Evolutionary conservation across 2,113 vertebrate genomes (phyloP), one percentile per base, ranked within the genome.

Genomic region (Gallinago jamesoni): DNA sequence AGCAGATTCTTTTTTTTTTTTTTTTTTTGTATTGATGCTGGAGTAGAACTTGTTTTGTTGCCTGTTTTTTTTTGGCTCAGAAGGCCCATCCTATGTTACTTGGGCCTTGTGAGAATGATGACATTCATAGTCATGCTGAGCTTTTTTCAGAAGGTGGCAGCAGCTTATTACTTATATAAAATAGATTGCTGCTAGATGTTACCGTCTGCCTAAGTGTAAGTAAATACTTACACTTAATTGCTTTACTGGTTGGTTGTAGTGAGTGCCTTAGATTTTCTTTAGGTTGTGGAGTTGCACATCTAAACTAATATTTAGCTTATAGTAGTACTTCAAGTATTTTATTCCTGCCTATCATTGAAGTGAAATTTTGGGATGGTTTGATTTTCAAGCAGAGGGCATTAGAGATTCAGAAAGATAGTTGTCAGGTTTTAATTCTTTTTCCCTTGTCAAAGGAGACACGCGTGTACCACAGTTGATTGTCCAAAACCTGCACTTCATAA

Each of bases 121-220:
- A 20, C 31, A 16, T 84, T 66, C 4, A 12, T 69, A 72, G 95
- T 76, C 57, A 93, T 96, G 83, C 73, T 81, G 70, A 53, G 24
- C 19, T 95, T 94, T 87, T 43, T 93, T 95, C 97, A 95, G 95
- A 96, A 97, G 97, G 92, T 97, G 97, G 97, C 97, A 97, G 96
- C 91, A 97, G 12, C 28, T 97, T 89, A 85, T 91, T 95, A 37
- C 77, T 64, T 87, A 84, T 66, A 67, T 45, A 35, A 57, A 86
- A 48, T 6, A 55, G 50, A 12, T 73, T 28, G 62, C 39, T 81
- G 28, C 28, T 68, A 21, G 15, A 56, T 41, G 12, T 70, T 68
- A 79, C 33, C 74, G 56, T 59, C 64, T 74, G 23, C 37, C 33
- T 43, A 39, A 72, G 31, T 59, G 67, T 59, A 77, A 88, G 70